Evolutionary conservation across 2,113 vertebrate genomes (phyloP).

Genomic region (Saccopteryx bilineata): DNA sequence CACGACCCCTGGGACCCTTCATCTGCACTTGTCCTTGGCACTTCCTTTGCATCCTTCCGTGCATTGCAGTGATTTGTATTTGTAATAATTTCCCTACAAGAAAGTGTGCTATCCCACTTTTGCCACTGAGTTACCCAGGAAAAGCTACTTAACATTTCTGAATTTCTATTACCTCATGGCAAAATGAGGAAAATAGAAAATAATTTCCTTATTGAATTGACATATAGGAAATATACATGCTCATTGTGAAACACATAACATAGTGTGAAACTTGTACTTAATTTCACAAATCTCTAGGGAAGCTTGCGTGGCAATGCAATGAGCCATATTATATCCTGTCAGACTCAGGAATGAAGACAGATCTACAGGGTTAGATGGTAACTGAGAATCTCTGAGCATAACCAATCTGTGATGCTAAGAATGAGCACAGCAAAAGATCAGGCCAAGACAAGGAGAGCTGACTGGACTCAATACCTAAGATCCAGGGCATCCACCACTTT

Average conservation of each 20-base stretch:
- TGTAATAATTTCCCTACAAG: not conserved
- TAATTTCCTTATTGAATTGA: constrained; percentile 19
- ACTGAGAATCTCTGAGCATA: not conserved
- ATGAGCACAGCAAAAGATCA: not conserved
- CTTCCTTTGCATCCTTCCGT: not conserved
- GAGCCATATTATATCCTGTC: constrained; percentile 49
- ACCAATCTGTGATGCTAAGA: not conserved
- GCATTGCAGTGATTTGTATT: not conserved
- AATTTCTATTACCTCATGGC: not conserved
- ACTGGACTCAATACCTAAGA: not conserved
- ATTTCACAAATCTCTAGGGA: constrained; percentile 30
- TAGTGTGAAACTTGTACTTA: constrained; percentile 31
- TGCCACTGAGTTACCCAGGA: not conserved
- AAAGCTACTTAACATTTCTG: constrained; percentile 43
- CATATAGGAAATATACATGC: not conserved
- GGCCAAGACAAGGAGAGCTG: not conserved
- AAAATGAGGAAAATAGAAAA: constrained; percentile 11
- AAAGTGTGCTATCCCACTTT: not conserved
- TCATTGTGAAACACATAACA: not conserved
- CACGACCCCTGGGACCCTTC: not conserved
- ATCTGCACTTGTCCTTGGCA: not conserved
- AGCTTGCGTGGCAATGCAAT: constrained; percentile 39
- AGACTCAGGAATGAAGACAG: constrained; percentile 56
- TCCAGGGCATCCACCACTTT: not conserved
- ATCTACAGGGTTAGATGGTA: not conserved